Conservation (phyloP, 2,113 vertebrate species). For the Orientallactaga bullata region DNA sequence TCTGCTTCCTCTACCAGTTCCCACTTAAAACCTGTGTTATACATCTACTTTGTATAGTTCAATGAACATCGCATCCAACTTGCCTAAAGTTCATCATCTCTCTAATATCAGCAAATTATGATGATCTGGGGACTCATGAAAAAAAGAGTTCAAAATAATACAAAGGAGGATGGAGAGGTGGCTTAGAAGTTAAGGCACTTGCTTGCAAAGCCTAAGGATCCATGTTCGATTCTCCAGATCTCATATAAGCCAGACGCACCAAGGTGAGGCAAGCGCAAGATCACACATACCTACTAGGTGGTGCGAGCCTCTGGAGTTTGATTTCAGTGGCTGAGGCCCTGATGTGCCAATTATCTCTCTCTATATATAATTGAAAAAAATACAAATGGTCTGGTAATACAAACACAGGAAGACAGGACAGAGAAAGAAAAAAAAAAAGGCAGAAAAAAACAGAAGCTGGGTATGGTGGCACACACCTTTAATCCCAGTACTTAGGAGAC, state of each 20-base stretch:
- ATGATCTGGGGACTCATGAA: neutral
- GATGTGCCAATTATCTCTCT: too few species aligned
- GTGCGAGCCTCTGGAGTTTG: too few species aligned
- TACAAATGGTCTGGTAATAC: neutral
- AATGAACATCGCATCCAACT: slow-evolving; percentile 2
- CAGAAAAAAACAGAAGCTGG: neutral
- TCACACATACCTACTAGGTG: too few species aligned
- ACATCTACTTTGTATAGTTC: neutral
- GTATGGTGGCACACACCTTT: too few species aligned
- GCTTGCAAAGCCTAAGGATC: too few species aligned
- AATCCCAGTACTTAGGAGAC: too few species aligned
- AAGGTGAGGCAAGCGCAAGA: too few species aligned
- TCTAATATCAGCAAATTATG: slow-evolving; percentile 33
- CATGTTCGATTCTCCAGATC: too few species aligned
- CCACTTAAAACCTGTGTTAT: neutral
- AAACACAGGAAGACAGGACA: slow-evolving; percentile 28
- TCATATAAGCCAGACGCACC: too few species aligned
- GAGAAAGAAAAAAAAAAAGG: slow-evolving; percentile 4
- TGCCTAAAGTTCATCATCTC: slow-evolving; percentile 2
- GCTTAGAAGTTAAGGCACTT: too few species aligned
- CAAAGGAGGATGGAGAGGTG: neutral
- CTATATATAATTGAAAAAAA: neutral
- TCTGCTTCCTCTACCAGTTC: slow-evolving; percentile 28
- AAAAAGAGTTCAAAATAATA: slow-evolving; percentile 16
- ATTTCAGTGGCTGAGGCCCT: too few species aligned